Percentiles rank a stretch among this genome's conserved stretches.
phyloP scores from a whole-genome alignment of 2,797 vertebrate species.

The Naso thynnoides region DNA sequence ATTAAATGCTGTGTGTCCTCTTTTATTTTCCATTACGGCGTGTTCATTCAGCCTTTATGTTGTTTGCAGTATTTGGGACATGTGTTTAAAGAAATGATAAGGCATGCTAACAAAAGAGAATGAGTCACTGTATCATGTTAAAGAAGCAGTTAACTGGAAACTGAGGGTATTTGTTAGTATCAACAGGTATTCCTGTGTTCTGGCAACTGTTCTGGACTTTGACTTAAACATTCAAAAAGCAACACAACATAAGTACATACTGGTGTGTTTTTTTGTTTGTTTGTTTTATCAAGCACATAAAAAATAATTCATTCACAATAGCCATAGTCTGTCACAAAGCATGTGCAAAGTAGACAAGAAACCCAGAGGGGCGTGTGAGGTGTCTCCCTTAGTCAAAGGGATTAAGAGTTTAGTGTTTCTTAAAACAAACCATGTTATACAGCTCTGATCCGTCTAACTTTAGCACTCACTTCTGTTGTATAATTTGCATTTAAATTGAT shows the following conservation, averaged over 20 bases:
- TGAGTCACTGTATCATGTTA: constrained; percentile 32
- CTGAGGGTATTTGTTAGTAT: background rate
- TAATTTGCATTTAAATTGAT: background rate
- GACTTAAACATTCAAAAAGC: background rate
- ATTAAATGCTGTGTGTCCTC: constrained; percentile 22
- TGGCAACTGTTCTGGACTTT: background rate
- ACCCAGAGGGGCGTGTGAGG: too few species aligned
- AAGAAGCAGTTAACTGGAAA: constrained; percentile 3
- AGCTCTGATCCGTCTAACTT: background rate
- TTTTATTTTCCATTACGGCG: constrained; percentile 30
- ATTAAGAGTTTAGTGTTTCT: background rate
- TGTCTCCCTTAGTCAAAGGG: too few species aligned
- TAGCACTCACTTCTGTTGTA: background rate
- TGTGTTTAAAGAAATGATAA: constrained; percentile 37
- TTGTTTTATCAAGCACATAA: too few species aligned
- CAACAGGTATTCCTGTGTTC: background rate
- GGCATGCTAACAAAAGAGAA: constrained; percentile 13
- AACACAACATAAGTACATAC: background rate
- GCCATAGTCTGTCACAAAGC: too few species aligned
- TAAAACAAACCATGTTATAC: background rate
- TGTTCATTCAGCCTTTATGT: constrained; percentile 19
- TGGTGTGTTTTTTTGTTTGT: too few species aligned
- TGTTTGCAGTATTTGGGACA: constrained; percentile 45
- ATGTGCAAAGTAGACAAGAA: too few species aligned
- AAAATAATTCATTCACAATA: too few species aligned